These are phyloP conservation scores for Drosophila nigritarsus DNA, from an alignment of 2,888 invertebrate genomes.

Conservation along the genomic window DNA sequence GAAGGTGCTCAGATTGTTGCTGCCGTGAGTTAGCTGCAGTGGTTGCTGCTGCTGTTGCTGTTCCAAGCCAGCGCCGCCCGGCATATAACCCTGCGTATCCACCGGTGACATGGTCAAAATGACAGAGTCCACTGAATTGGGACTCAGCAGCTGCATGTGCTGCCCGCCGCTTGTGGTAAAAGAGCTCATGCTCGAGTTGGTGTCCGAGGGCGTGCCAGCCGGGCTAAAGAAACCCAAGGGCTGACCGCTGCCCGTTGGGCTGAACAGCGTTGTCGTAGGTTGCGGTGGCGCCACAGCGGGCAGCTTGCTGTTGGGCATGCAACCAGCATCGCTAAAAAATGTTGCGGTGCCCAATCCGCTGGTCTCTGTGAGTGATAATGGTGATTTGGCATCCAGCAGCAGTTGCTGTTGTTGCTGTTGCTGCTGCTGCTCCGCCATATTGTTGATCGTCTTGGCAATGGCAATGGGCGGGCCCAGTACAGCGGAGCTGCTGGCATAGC, in stretches of 20 bases:
- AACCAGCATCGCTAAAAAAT: conserved; percentile 78
- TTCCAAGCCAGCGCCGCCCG: conserved; percentile 22
- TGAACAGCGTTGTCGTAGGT: conserved; percentile 63
- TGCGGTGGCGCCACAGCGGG: conserved; percentile 36
- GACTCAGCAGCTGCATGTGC: conserved; percentile 85
- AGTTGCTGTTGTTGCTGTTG: conserved; percentile 55
- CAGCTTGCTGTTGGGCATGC: conserved; percentile 31
- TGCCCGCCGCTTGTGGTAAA: conserved; percentile 87
- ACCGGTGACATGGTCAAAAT: conserved; percentile 92
- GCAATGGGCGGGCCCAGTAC: conserved; percentile 55
- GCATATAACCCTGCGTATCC: conserved; percentile 69
- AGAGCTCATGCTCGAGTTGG: conserved; percentile 91
- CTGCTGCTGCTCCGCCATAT: conserved; percentile 36
- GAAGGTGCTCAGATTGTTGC: conserved; percentile 88
- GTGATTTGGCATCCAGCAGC: conserved; percentile 83
- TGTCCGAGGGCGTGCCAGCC: conserved; percentile 87
- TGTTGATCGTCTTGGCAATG: conserved; percentile 5
- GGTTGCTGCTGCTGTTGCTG: conserved; percentile 6
- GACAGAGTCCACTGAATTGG: conserved; percentile 88
- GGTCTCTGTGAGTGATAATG: conserved; percentile 85
- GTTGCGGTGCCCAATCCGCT: conserved; percentile 85
- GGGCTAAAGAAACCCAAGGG: conserved; percentile 82
- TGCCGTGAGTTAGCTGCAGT: conserved; percentile 19
- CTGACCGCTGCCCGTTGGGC: conserved; percentile 81
- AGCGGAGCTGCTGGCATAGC: conserved; percentile 87